phyloP scores from a whole-genome alignment of 1,140 invertebrate genomes.

The Pachyrhynchus sulphureomaculatus region DNA sequence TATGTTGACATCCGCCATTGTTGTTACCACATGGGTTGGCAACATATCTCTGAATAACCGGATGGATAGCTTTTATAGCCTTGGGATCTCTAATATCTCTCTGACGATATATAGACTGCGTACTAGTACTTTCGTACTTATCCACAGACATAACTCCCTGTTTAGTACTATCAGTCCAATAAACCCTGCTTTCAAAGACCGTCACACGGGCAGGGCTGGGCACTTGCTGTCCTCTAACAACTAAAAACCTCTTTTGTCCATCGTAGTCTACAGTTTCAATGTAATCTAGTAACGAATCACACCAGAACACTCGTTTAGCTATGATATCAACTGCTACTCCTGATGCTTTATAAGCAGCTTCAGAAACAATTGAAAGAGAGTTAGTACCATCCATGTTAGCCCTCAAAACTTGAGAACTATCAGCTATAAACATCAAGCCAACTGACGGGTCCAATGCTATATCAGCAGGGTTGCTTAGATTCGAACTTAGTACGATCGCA shows the following conservation, averaged over 20 bases:
- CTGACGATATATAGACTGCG: slow-evolving; percentile 78
- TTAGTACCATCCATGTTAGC: slow-evolving; percentile 91
- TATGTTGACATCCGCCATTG: slow-evolving; percentile 91
- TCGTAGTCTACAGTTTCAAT: slow-evolving; percentile 97
- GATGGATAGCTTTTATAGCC: slow-evolving; percentile 80
- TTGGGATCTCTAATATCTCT: slow-evolving; percentile 79
- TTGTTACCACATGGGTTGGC: slow-evolving; percentile 88
- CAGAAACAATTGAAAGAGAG: slow-evolving; percentile 78
- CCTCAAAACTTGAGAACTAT: slow-evolving; percentile 83
- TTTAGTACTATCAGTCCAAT: slow-evolving; percentile 94
- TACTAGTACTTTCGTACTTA: slow-evolving; percentile 78
- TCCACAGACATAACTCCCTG: slow-evolving; percentile 91
- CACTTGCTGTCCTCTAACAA: slow-evolving; percentile 79
- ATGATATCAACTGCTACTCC: slow-evolving; percentile 86
- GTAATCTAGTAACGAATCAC: slow-evolving; percentile 93
- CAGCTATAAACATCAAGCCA: slow-evolving; percentile 93
- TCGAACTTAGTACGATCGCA: slow-evolving; percentile 87
- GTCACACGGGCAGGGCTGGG: slow-evolving; percentile 84
- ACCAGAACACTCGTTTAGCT: slow-evolving; percentile 90
- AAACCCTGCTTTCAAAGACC: slow-evolving; percentile 88
- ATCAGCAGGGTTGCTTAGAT: slow-evolving; percentile 87
- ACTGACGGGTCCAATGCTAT: slow-evolving; percentile 88
- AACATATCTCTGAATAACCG: slow-evolving; percentile 71
- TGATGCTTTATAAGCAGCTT: slow-evolving; percentile 87
- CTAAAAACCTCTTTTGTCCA: slow-evolving; percentile 75